phyloP scores from a whole-genome alignment of 2,888 invertebrate species.

The Gymnosoma rotundatum region DNA sequence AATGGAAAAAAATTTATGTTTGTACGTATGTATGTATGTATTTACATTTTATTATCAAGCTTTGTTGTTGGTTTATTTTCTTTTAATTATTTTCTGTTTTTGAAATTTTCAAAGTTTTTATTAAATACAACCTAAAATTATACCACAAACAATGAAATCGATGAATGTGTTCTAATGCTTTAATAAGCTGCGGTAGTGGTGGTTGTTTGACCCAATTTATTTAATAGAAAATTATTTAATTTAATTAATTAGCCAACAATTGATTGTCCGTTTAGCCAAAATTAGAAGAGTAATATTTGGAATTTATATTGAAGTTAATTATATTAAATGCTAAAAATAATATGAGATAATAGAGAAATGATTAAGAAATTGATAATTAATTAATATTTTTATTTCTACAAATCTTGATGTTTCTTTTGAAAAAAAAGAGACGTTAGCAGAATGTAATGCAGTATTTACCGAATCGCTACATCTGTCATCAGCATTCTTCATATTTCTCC shows the following conservation, averaged over 20 bases:
- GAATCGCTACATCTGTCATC: no score
- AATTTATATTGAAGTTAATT: neutral
- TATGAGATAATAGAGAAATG: no score
- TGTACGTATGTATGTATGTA: no score
- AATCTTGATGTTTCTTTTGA: no score
- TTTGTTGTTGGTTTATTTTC: slow-evolving; percentile 16
- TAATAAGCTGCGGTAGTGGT: slow-evolving; percentile 41
- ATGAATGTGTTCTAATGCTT: slow-evolving; percentile 9
- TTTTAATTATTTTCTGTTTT: neutral
- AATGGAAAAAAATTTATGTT: no score
- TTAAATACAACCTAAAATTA: neutral
- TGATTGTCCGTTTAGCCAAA: slow-evolving; percentile 1
- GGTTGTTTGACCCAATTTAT: slow-evolving; percentile 64
- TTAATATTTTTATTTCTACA: no score
- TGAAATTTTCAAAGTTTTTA: neutral
- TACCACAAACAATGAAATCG: slow-evolving; percentile 4
- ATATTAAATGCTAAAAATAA: no score
- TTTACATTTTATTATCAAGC: neutral
- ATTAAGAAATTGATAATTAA: no score
- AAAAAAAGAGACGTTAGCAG: no score
- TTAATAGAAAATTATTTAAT: slow-evolving; percentile 64
- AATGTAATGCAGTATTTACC: no score
- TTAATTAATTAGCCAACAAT: slow-evolving; percentile 59
- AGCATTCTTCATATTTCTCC: no score
- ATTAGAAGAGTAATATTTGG: neutral